Percentiles rank a stretch among this genome's conserved stretches.
These are phyloP conservation scores for Karalla daura DNA, from an alignment of 2,797 vertebrate genomes.

Conservation along the genomic window DNA sequence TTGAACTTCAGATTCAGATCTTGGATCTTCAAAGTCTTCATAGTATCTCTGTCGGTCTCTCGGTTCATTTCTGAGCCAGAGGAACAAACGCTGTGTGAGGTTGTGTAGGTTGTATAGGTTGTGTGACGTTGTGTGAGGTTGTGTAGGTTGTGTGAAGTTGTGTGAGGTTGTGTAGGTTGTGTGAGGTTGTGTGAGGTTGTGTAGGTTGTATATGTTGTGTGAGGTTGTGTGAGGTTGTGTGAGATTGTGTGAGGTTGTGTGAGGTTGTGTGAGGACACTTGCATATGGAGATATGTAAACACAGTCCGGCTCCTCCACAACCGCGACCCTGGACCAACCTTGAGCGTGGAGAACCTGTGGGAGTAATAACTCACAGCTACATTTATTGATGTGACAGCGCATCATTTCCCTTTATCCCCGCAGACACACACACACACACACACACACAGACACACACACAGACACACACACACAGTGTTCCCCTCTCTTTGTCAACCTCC, in stretches of 20 bases:
- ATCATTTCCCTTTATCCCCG: constrained; percentile 19
- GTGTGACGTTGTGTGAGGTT: no score
- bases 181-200: no score
- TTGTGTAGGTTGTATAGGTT: no score
- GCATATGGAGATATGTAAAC: neutral
- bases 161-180: no score
- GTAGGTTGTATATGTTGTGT: no score
- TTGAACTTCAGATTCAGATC: no score
- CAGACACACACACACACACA: neutral
- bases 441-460: neutral
- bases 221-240: no score
- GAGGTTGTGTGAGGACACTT: neutral
- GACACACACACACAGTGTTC: neutral
- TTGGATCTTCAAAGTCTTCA: no score
- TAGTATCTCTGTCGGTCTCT: no score
- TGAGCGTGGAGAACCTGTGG: constrained; percentile 14
- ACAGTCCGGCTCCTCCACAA: neutral
- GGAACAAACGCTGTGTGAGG: no score
- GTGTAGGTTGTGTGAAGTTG: no score
- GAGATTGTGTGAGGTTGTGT: neutral
- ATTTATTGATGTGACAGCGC: constrained; percentile 23
- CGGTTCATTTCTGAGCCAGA: no score
- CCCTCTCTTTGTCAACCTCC: neutral
- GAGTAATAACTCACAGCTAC: constrained; percentile 12
- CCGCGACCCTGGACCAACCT: constrained; percentile 6